phyloP scores from a whole-genome alignment of 2,113 vertebrate species.

The Notiomystis cincta region DNA sequence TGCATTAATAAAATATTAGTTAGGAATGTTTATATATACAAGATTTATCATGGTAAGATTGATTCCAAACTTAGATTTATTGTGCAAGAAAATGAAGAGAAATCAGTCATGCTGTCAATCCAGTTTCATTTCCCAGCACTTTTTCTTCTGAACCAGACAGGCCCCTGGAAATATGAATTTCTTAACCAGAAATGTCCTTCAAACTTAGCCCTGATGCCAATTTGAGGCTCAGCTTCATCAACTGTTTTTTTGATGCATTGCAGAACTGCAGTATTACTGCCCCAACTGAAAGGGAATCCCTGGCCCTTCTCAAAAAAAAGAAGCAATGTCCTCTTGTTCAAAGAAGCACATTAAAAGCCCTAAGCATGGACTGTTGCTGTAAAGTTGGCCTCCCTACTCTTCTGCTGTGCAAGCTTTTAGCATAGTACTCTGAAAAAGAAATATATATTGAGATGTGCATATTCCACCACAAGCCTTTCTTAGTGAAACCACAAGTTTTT shows the following conservation, averaged over 20 bases:
- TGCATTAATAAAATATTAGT: constrained; percentile 35
- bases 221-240: neutral
- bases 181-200: neutral
- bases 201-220: neutral
- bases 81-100: neutral
- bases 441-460: neutral
- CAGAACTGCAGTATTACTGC: neutral
- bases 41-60: constrained; percentile 17
- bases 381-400: neutral
- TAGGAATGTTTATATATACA: neutral
- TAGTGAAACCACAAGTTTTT: neutral
- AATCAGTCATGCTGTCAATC: constrained; percentile 27
- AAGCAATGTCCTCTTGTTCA: neutral
- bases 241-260: neutral
- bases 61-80: constrained; percentile 21
- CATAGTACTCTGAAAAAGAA: neutral
- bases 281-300: neutral
- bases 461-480: neutral
- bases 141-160: neutral
- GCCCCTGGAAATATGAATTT: neutral
- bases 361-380: neutral
- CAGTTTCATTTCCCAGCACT: neutral
- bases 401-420: neutral
- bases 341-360: neutral
- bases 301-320: neutral